Conservation (phyloP, 1,140 invertebrate genomes). For the Megalopta genalis region DNA sequence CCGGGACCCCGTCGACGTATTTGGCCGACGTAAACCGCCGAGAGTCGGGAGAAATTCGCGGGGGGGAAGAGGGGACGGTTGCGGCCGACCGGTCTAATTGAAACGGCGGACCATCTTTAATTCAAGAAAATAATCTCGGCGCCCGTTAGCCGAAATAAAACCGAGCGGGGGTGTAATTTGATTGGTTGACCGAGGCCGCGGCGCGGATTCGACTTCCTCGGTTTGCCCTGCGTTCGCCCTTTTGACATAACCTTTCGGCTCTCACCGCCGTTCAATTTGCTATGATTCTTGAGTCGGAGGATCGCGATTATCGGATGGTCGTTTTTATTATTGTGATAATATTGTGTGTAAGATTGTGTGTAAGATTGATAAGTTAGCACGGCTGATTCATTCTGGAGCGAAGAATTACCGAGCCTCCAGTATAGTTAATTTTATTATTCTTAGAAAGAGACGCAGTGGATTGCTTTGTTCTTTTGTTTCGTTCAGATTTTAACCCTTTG, state of each 20-base stretch:
- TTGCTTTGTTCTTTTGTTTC: no score
- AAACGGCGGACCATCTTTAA: slow-evolving; percentile 26
- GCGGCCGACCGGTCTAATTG: slow-evolving; percentile 15
- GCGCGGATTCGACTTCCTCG: neutral
- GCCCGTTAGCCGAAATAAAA: slow-evolving; percentile 23
- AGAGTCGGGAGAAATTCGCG: neutral
- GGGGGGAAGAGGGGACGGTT: no score
- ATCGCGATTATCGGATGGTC: neutral
- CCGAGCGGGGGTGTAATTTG: neutral
- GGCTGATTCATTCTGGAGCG: no score
- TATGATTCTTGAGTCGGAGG: neutral
- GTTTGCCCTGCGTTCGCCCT: neutral
- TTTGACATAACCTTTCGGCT: no score
- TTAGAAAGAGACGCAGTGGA: no score
- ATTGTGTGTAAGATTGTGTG: no score
- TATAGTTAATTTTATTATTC: no score
- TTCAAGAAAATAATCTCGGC: slow-evolving; percentile 26
- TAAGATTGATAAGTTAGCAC: no score
- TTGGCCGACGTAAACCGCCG: neutral
- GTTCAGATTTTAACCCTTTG: no score
- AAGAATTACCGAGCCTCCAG: no score
- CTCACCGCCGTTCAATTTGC: neutral
- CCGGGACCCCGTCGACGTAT: neutral
- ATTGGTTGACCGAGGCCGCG: slow-evolving; percentile 8
- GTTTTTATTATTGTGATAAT: no score